phyloP scores from a whole-genome alignment of 2,797 vertebrate species.

The Sebastes hopkinsi region DNA sequence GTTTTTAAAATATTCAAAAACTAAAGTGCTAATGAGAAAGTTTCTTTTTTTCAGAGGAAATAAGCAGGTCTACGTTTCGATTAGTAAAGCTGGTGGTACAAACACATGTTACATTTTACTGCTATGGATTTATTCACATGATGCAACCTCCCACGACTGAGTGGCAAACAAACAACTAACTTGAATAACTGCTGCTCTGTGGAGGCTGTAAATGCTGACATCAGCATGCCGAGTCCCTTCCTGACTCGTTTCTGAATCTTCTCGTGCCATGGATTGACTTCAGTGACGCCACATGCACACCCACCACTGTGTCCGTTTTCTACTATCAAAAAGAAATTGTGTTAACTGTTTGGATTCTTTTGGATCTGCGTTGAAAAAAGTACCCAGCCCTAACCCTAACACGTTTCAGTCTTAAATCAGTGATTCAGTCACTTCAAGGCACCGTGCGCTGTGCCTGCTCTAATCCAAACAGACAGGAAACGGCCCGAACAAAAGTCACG shows the following conservation, averaged over 20 bases:
- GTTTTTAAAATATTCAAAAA: slow-evolving; percentile 41
- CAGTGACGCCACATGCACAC: not conserved
- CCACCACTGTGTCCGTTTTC: not conserved
- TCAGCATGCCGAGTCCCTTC: not conserved
- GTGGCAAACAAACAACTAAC: not conserved
- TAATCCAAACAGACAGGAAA: not conserved
- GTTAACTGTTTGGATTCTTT: not conserved
- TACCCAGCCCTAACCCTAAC: slow-evolving; percentile 50
- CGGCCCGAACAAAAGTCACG: not conserved
- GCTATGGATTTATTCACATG: not conserved
- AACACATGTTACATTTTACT: not conserved
- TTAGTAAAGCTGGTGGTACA: not conserved
- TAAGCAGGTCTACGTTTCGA: not conserved
- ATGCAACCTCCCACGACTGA: not conserved
- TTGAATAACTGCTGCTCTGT: not conserved
- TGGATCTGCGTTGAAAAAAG: slow-evolving; percentile 20
- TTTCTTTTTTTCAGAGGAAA: slow-evolving; percentile 2
- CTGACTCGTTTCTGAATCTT: not conserved
- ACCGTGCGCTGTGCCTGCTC: slow-evolving; percentile 32
- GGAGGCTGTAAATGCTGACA: not conserved
- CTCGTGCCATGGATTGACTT: no score
- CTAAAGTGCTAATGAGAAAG: slow-evolving; percentile 60
- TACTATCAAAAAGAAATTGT: not conserved
- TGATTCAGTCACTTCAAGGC: slow-evolving; percentile 51
- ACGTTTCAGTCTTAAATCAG: slow-evolving; percentile 1